A percentile compares a stretch with the other conserved stretches of the same genome.
phyloP scores from a whole-genome alignment of 2,797 vertebrate genomes.

The Darevskia nairensis region DNA sequence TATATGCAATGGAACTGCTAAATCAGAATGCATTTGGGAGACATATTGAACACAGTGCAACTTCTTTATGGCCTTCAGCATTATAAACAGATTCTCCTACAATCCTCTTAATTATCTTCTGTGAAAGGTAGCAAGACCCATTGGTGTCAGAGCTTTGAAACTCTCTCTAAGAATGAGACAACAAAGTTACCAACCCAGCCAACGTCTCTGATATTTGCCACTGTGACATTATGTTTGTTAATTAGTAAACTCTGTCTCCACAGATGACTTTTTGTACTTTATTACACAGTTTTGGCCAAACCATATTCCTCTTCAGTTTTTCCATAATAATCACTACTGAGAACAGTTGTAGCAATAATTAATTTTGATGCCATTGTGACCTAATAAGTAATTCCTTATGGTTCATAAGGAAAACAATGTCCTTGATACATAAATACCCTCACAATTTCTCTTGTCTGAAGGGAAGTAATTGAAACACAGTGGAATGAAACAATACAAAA shows the following conservation, averaged over 20 bases:
- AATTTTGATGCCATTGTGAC: conserved; percentile 37
- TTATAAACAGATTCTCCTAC: conserved; percentile 27
- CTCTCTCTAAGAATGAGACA: too few relatives aligned
- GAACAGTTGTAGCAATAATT: conserved; percentile 35
- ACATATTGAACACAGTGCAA: not conserved
- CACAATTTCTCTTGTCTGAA: conserved; percentile 30
- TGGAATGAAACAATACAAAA: conserved; percentile 43
- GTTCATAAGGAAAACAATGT: conserved; percentile 58
- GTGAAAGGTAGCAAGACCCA: too few relatives aligned
- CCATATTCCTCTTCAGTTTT: not conserved
- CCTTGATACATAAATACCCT: conserved; percentile 1
- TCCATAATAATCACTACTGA: not conserved
- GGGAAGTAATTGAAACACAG: conserved; percentile 1
- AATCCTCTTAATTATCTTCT: too few relatives aligned
- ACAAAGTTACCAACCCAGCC: too few relatives aligned
- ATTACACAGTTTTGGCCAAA: not conserved
- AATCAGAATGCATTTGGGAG: not conserved
- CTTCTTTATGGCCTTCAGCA: not conserved
- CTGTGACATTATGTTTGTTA: not conserved
- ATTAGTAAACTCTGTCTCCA: not conserved
- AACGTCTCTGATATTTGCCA: not conserved
- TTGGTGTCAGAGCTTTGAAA: too few relatives aligned
- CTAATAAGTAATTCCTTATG: conserved; percentile 47
- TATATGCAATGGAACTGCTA: not conserved
- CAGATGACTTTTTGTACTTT: not conserved